Percentiles rank a stretch among this genome's conserved stretches.
Conservation (phyloP, 2,888 invertebrate genomes). For the Nemoura dubitans region DNA sequence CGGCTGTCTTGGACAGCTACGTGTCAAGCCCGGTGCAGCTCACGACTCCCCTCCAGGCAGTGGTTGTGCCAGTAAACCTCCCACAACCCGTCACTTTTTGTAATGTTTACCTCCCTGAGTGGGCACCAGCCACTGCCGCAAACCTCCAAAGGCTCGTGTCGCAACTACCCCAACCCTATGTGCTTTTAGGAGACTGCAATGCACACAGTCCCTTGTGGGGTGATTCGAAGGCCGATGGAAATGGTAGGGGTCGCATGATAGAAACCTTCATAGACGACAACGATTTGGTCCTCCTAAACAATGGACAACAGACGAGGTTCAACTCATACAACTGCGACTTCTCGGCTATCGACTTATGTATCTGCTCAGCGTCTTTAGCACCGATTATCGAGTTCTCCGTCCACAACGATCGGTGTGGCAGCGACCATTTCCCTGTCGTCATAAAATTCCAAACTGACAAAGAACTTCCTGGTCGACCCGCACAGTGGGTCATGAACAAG, state of each 20-base stretch:
- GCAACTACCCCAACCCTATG: background rate
- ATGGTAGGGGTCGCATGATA: slow-evolving; percentile 26
- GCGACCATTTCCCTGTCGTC: background rate
- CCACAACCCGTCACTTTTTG: slow-evolving; percentile 22
- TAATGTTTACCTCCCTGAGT: slow-evolving; percentile 14
- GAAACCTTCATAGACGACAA: background rate
- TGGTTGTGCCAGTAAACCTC: background rate
- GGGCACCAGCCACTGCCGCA: background rate
- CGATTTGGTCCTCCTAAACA: background rate
- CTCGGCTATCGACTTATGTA: background rate
- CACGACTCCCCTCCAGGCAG: slow-evolving; percentile 17
- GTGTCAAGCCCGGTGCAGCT: background rate
- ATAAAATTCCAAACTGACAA: no score
- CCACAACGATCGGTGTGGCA: background rate
- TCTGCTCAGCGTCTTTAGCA: background rate
- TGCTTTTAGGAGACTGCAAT: slow-evolving; percentile 14
- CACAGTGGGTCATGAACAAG: no score
- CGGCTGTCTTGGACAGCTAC: background rate
- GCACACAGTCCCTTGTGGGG: slow-evolving; percentile 32
- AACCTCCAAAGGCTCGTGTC: background rate
- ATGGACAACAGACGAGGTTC: background rate
- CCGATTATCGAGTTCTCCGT: background rate
- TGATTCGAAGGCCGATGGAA: background rate
- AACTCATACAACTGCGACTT: background rate
- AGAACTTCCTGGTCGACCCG: no score